A percentile compares a stretch with the other conserved stretches of the same genome.
These are phyloP conservation scores for Apteryx mantelli DNA, from an alignment of 2,113 vertebrate species.

Conservation along the genomic window DNA sequence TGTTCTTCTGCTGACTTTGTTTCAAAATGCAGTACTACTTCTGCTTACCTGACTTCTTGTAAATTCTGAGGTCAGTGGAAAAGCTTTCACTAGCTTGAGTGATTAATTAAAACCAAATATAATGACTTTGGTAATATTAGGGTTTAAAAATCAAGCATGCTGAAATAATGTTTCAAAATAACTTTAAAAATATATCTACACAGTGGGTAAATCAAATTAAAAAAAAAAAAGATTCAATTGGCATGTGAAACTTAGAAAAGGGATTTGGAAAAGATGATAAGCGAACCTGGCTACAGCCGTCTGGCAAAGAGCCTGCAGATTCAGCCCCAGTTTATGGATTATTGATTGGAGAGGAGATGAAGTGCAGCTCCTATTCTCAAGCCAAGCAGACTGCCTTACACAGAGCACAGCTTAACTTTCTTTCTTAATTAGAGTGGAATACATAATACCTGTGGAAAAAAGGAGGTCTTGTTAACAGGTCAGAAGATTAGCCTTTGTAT, in stretches of 20 bases:
- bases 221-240: background rate
- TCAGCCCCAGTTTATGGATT: constrained; percentile 63
- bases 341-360: constrained; percentile 67
- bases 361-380: constrained; percentile 42
- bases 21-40: background rate
- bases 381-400: constrained; percentile 36
- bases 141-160: background rate
- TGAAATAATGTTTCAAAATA: background rate
- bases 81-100: background rate
- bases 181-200: background rate
- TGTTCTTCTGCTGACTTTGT: background rate
- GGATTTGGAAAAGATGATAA: background rate
- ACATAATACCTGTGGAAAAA: constrained; percentile 45
- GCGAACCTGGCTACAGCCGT: background rate
- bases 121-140: background rate
- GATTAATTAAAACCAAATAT: background rate
- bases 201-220: background rate
- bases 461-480: background rate
- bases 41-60: background rate
- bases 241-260: background rate
- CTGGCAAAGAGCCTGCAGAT: constrained; percentile 49
- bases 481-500: background rate
- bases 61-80: background rate
- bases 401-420: constrained; percentile 43
- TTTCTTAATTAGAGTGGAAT: constrained; percentile 51